Conservation (phyloP, 2,797 vertebrate genomes). For the Sylvilagus floridanus region DNA sequence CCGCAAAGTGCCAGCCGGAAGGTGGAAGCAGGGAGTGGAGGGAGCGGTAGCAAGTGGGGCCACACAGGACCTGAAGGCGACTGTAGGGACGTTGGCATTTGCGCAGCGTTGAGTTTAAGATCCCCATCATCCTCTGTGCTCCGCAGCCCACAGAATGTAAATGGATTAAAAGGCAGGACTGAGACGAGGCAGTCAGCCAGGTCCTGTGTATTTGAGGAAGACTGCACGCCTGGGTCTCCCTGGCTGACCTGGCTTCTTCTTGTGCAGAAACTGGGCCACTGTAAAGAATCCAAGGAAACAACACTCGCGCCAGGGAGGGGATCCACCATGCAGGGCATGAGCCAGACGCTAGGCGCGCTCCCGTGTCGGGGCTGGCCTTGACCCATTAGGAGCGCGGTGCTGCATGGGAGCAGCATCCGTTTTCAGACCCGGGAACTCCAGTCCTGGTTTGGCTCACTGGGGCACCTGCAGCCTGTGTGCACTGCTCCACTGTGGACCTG, state of each 20-base stretch:
- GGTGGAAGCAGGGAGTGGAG: neutral
- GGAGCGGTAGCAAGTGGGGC: neutral
- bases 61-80: neutral
- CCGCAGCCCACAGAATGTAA: neutral
- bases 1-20: neutral
- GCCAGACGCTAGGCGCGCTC: neutral
- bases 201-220: neutral
- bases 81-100: neutral
- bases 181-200: neutral
- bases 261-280: neutral
- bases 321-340: fast-evolving
- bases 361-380: neutral
- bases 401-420: neutral
- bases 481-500: neutral
- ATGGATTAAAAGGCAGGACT: neutral
- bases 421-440: neutral
- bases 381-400: neutral
- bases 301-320: neutral
- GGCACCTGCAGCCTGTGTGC: neutral
- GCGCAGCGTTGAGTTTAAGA: too few relatives aligned
- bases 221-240: neutral
- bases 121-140: neutral
- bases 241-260: neutral
- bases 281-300: neutral
- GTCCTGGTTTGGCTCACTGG: neutral